Evolutionary conservation across 2,888 invertebrate species (phyloP).

Genomic region (Pemphredon lugubris): DNA sequence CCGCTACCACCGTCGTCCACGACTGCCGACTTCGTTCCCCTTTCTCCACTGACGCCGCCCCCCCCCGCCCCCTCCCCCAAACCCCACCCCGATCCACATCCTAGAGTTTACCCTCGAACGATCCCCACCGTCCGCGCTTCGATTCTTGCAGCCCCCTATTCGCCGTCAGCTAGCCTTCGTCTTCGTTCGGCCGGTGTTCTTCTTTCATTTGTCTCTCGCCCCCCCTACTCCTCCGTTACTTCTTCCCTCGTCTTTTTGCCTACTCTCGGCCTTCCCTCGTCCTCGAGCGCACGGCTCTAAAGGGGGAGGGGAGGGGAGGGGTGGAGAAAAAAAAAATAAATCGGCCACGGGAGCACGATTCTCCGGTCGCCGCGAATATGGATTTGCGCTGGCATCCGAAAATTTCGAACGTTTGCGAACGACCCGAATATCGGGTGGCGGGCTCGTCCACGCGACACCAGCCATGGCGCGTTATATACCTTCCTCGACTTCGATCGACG

Average conservation of each 20-base stretch:
- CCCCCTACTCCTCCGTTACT: not conserved
- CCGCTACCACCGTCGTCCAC: constrained; percentile 5
- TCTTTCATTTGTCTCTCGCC: constrained; percentile 11
- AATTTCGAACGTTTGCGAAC: constrained; percentile 40
- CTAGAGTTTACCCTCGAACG: constrained; percentile 40
- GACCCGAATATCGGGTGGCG: constrained; percentile 46
- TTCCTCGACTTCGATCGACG: constrained; percentile 49
- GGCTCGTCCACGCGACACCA: constrained; percentile 14
- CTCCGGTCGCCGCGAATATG: constrained; percentile 35
- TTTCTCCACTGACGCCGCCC: not conserved
- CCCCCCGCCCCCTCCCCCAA: constrained; percentile 3
- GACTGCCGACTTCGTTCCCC: constrained; percentile 12
- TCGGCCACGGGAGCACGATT: constrained; percentile 30
- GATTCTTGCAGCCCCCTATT: constrained; percentile 31
- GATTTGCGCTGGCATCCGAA: constrained; percentile 38
- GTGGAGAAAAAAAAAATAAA: constrained; percentile 28
- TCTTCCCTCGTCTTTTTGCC: not conserved
- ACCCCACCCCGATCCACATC: constrained; percentile 43
- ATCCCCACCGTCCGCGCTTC: constrained; percentile 24
- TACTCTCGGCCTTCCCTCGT: constrained; percentile 13
- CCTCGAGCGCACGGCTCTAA: constrained; percentile 11
- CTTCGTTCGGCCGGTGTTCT: constrained; percentile 1
- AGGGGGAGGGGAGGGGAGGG: no score
- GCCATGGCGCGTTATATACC: constrained; percentile 30
- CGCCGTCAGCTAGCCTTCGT: constrained; percentile 7